These are phyloP conservation scores for Urocitellus parryii DNA, from an alignment of 2,113 vertebrate species.

Conservation along the genomic window DNA sequence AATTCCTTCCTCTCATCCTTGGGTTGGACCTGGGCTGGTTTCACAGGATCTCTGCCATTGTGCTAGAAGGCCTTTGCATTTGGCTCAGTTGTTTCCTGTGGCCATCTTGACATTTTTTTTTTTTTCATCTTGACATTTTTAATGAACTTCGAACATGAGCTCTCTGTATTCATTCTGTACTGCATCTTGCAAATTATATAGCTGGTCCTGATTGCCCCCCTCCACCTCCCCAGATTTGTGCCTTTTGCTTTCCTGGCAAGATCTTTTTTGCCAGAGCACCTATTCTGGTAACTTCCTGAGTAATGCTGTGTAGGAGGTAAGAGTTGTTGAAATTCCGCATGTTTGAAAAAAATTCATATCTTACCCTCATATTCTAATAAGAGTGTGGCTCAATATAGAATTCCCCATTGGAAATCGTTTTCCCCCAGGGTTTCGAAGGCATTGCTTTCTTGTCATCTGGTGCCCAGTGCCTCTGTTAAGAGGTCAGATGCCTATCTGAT, in stretches of 20 bases:
- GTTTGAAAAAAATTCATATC: conserved; percentile 46
- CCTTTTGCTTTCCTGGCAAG: neutral
- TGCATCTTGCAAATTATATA: neutral
- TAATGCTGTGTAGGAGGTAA: neutral
- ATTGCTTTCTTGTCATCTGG: neutral
- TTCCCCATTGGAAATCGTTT: conserved; percentile 14
- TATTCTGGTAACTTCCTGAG: conserved; percentile 14
- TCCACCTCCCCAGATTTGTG: neutral
- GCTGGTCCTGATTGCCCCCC: neutral
- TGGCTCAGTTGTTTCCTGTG: neutral
- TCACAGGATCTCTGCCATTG: neutral
- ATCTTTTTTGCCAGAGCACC: neutral
- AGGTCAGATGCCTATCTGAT: neutral
- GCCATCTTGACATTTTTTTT: neutral
- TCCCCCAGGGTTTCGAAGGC: neutral
- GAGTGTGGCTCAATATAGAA: neutral
- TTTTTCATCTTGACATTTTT: neutral
- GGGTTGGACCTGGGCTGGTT: neutral
- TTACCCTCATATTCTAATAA: conserved; percentile 29
- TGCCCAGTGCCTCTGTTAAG: neutral
- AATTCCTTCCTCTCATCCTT: neutral
- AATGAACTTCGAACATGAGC: neutral
- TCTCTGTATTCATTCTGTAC: neutral
- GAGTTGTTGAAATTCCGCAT: conserved; percentile 11
- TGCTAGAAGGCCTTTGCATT: neutral